Conservation (phyloP, 2,888 invertebrate genomes). For the Odontothrips loti region DNA sequence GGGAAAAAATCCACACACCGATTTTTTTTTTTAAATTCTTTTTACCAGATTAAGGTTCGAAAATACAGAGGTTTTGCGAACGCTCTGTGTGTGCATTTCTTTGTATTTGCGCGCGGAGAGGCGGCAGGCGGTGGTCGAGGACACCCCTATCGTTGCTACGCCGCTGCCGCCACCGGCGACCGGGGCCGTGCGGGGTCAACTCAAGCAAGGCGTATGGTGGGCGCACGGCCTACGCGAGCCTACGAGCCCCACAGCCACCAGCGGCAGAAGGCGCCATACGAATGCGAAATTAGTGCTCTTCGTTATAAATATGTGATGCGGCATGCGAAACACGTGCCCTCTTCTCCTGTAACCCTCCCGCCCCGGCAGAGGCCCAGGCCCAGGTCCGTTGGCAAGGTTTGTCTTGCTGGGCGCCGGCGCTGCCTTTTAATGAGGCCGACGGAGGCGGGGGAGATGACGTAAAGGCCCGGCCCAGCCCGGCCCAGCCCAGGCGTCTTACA, state of each 20-base stretch:
- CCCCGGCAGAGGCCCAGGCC: background rate
- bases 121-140: too few relatives aligned
- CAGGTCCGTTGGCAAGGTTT: background rate
- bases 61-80: too few relatives aligned
- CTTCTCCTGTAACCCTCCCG: background rate
- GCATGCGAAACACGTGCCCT: constrained; percentile 9
- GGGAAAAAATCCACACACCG: background rate
- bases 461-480: too few relatives aligned
- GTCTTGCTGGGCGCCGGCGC: background rate
- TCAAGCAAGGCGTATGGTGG: background rate
- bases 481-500: too few relatives aligned
- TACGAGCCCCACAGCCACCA: too few relatives aligned
- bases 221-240: background rate
- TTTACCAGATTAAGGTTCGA: too few relatives aligned
- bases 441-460: too few relatives aligned
- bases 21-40: too few relatives aligned
- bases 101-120: too few relatives aligned
- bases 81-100: too few relatives aligned
- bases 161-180: background rate
- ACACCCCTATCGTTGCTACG: too few relatives aligned
- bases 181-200: background rate
- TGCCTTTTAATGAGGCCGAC: background rate
- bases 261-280: background rate
- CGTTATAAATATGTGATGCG: constrained; percentile 14
- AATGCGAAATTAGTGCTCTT: constrained; percentile 8